Evolutionary conservation across 2,113 vertebrate genomes (phyloP).

Genomic region (Hymenochirus boettgeri): DNA sequence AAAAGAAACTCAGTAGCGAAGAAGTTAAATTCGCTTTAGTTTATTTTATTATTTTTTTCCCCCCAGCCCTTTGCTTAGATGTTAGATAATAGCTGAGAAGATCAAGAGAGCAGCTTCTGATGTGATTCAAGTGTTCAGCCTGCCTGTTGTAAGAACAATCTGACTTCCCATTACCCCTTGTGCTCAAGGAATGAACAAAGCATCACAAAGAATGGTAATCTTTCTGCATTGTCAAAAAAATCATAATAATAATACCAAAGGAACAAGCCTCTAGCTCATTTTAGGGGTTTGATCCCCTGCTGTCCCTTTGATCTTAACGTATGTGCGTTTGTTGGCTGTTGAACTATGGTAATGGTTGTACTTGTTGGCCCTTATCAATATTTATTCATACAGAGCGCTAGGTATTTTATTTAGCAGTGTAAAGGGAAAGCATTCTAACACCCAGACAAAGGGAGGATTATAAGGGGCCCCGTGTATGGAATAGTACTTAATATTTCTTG

Average conservation of each 20-base stretch:
- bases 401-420: slow-evolving; percentile 7
- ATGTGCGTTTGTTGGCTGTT: slow-evolving; percentile 26
- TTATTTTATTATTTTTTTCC: too few relatives aligned
- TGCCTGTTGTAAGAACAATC: slow-evolving; percentile 35
- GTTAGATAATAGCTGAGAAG: slow-evolving; percentile 33
- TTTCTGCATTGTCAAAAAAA: slow-evolving; percentile 30
- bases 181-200: slow-evolving; percentile 37
- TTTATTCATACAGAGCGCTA: slow-evolving; percentile 14
- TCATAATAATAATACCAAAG: slow-evolving; percentile 29
- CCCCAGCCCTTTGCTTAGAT: slow-evolving; percentile 26
- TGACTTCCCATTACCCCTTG: slow-evolving; percentile 36
- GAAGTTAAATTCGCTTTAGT: too few relatives aligned
- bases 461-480: neutral
- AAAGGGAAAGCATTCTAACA: neutral
- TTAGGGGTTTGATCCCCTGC: slow-evolving; percentile 35
- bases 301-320: slow-evolving; percentile 36
- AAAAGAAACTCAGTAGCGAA: too few relatives aligned
- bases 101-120: slow-evolving; percentile 31
- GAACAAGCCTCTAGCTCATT: slow-evolving; percentile 23
- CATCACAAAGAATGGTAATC: slow-evolving; percentile 38
- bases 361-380: slow-evolving; percentile 33
- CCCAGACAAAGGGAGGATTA: slow-evolving; percentile 15
- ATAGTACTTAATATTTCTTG: neutral
- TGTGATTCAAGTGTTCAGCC: slow-evolving; percentile 36
- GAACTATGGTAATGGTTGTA: slow-evolving; percentile 29